A percentile compares a stretch with the other conserved stretches of the same genome.
These are phyloP conservation scores for Ficedula albicollis DNA, from an alignment of 2,797 vertebrate genomes.

Conservation along the genomic window DNA sequence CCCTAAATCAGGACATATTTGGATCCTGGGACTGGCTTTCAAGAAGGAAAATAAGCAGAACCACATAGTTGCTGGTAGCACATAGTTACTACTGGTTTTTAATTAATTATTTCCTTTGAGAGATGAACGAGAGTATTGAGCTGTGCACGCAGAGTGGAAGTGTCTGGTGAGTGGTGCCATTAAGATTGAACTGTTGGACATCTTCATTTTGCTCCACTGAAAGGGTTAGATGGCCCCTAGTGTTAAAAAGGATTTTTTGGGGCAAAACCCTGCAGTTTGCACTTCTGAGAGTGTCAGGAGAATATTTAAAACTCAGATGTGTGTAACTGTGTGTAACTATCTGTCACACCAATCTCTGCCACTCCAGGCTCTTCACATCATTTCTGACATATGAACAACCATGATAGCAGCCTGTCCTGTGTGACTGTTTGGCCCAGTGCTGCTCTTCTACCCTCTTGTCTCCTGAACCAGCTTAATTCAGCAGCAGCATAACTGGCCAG, in stretches of 20 bases:
- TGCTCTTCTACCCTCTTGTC: not conserved
- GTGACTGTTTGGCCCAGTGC: not conserved
- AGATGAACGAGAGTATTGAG: rapidly evolving
- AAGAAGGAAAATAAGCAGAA: not conserved
- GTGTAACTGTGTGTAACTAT: rapidly evolving
- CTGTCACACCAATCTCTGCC: not conserved
- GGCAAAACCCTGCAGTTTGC: not conserved
- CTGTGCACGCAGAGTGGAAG: not conserved
- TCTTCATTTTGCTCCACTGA: not conserved
- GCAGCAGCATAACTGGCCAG: not conserved
- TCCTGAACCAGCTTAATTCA: not conserved
- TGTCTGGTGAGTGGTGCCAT: not conserved
- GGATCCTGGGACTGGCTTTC: not conserved
- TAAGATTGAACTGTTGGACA: not conserved
- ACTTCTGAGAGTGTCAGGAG: not conserved
- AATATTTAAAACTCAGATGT: not conserved
- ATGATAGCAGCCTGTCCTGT: rapidly evolving
- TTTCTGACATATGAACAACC: not conserved
- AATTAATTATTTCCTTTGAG: not conserved
- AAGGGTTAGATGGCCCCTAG: not conserved
- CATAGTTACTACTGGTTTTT: not conserved
- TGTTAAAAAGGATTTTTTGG: not conserved
- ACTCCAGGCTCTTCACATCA: not conserved
- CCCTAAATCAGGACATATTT: not conserved
- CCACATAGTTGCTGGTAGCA: not conserved